phyloP scores from a whole-genome alignment of 2,797 vertebrate genomes.

The Parambassis ranga region DNA sequence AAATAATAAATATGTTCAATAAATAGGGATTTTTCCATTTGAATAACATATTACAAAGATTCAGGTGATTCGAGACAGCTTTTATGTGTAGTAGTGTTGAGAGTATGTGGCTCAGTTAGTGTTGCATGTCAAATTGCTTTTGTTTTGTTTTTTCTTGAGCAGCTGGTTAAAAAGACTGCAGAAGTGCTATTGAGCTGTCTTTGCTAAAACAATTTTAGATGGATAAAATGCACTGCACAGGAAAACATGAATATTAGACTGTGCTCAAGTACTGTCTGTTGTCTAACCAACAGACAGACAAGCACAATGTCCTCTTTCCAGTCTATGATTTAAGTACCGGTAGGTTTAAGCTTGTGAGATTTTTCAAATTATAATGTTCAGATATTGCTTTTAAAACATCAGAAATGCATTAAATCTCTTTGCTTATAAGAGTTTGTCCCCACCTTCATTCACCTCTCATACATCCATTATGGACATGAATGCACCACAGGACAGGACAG shows the following conservation, averaged over 20 bases:
- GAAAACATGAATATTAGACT: no score
- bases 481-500: not conserved
- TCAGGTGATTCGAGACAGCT: conserved; percentile 7
- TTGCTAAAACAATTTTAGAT: no score
- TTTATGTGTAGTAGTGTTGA: conserved; percentile 12
- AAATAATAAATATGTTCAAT: conserved; percentile 68
- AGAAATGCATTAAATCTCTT: conserved; percentile 6
- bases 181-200: no score
- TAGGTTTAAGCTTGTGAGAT: conserved; percentile 10
- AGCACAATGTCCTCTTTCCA: not conserved
- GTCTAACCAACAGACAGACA: not conserved
- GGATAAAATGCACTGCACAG: no score
- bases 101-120: not conserved
- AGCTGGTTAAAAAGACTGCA: no score
- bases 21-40: conserved; percentile 51
- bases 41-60: conserved; percentile 16
- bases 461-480: conserved; percentile 27
- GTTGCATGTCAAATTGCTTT: no score
- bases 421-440: conserved; percentile 40
- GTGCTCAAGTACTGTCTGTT: not conserved
- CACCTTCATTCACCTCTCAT: conserved; percentile 24
- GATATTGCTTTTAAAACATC: conserved; percentile 46
- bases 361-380: not conserved
- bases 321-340: no score
- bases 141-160: no score